phyloP scores from a whole-genome alignment of 2,113 vertebrate species.

The Donacobius atricapilla region DNA sequence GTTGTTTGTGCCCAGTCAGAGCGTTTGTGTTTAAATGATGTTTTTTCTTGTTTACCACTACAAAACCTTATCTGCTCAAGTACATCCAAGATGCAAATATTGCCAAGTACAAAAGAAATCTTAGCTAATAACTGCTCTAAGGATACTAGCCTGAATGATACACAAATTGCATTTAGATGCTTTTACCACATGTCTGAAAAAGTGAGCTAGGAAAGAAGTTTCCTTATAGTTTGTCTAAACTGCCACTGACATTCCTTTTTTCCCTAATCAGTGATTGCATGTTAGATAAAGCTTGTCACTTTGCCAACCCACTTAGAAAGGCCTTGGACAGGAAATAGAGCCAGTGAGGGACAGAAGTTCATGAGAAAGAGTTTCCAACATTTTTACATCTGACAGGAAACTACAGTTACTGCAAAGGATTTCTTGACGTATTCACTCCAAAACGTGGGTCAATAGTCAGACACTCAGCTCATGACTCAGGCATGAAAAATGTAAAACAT shows the following conservation, averaged over 20 bases:
- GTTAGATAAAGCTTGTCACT: background rate
- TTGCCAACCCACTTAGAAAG: background rate
- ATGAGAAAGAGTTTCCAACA: conserved; percentile 35
- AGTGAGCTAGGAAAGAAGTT: background rate
- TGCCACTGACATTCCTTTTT: background rate
- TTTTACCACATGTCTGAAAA: background rate
- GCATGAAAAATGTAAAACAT: conserved; percentile 46
- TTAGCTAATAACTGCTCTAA: background rate
- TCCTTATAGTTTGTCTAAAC: background rate
- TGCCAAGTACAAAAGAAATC: background rate
- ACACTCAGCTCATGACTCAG: conserved; percentile 6
- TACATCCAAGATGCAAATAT: background rate
- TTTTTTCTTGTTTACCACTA: background rate
- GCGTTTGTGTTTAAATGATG: background rate
- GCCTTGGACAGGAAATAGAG: conserved; percentile 8
- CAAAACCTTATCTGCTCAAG: background rate
- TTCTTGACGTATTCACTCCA: background rate
- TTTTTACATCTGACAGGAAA: conserved; percentile 52
- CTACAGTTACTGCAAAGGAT: conserved; percentile 4
- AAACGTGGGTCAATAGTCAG: background rate
- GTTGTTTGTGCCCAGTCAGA: background rate
- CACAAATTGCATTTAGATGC: background rate
- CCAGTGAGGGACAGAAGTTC: background rate
- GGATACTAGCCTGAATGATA: background rate
- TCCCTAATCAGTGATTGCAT: background rate